Evolutionary conservation across 2,888 invertebrate species (phyloP), one percentile per base, ranked within the genome.

Genomic region (Eupithecia pulchellata): DNA sequence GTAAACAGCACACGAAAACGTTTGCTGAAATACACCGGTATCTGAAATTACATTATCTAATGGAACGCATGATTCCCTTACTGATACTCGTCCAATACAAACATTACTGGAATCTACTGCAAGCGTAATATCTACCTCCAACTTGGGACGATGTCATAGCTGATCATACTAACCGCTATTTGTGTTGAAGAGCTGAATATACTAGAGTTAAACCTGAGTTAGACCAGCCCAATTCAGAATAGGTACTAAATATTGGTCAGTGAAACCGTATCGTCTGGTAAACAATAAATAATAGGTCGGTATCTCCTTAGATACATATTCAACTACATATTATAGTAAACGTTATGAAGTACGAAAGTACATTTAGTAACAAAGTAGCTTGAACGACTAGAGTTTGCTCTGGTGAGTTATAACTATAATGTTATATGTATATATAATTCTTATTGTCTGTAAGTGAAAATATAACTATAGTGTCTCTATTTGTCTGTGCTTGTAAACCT

Each of bases 111-210:
- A n/a, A n/a, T n/a, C n/a, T n/a, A n/a, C n/a, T n/a, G n/a, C n/a
- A n/a, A n/a, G 11, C 11, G 52, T 25, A 14, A 36, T 36, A 39
- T 5, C 42, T 42, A 27, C 52, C 57, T 57, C 29, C 8, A 57
- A 17, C 14, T 55, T n/a, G n/a, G n/a, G 14, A 4, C 47, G 9
- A 9, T 47, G 4, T 55, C 27, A 6, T 42, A 60, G 42, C 42
- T 66, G 77, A 72, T 75, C 72, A 69, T 75, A 74, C 77, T 75
- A 77, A 78, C 79, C 80, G 78, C 77, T 82, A 80, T 82, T 79
- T 78, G 72, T 75, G 79, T 80, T 62, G 17, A 64, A 30, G 47
- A 32, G 47, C 27, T 47, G 39, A 62, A 36, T 62, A 62, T 25
- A 36, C 27, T 2, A 27, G 32, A 64, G 68, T 75, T 57, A 57